phyloP scores from a whole-genome alignment of 2,113 vertebrate species.

The Barbus barbus region DNA sequence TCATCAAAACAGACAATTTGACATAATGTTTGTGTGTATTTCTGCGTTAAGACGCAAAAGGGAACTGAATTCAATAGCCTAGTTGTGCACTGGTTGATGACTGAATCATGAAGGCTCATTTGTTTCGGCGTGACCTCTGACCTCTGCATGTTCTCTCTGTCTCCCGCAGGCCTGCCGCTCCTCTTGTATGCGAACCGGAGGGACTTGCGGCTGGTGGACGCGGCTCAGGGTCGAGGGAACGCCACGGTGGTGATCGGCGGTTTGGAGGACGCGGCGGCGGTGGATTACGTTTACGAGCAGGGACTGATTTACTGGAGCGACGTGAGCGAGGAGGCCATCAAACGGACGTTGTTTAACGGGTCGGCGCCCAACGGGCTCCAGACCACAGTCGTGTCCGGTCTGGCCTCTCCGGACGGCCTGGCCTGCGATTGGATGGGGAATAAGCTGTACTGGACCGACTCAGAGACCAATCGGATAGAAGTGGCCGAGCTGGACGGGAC shows the following conservation, averaged over 20 bases:
- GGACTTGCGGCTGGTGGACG: constrained; percentile 90
- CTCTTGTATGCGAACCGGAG: constrained; percentile 94
- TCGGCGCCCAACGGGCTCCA: constrained; percentile 75
- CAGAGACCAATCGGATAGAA: constrained; percentile 95
- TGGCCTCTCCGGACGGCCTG: constrained; percentile 92
- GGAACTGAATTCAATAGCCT: no score
- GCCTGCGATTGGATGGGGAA: constrained; percentile 96
- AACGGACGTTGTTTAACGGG: constrained; percentile 86
- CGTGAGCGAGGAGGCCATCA: constrained; percentile 97
- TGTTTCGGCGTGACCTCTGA: neutral
- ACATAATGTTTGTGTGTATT: no score
- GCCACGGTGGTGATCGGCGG: constrained; percentile 91
- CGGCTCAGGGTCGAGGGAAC: constrained; percentile 73
- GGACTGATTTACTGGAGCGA: constrained; percentile 97
- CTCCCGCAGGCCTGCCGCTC: constrained; percentile 83
- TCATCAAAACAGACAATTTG: no score
- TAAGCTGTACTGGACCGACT: constrained; percentile 98
- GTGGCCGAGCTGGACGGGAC: constrained; percentile 92
- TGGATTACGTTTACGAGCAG: constrained; percentile 88
- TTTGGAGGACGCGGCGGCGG: constrained; percentile 93
- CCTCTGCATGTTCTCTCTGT: neutral
- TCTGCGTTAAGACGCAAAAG: no score
- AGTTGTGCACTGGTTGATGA: no score
- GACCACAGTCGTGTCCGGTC: constrained; percentile 85
- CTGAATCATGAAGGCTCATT: no score